phyloP scores from a whole-genome alignment of 2,888 invertebrate genomes.

The Punctoribates punctum region DNA sequence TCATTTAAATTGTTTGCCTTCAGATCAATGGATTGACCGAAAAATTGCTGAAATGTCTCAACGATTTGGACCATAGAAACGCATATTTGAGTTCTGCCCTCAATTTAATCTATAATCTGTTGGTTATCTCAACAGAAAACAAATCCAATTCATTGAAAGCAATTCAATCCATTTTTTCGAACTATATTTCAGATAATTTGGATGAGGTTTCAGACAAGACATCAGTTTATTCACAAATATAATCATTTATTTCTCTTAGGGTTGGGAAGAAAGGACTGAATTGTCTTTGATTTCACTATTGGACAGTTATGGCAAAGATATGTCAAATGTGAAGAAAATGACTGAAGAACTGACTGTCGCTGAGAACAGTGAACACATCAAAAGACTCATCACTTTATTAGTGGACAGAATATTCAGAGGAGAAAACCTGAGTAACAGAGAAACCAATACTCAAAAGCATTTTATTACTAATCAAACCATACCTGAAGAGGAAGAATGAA shows the following conservation, averaged over 20 bases:
- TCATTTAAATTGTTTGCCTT: conserved; percentile 17
- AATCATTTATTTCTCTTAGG: conserved; percentile 57
- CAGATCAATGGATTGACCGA: conserved; percentile 52
- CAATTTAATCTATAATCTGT: conserved; percentile 53
- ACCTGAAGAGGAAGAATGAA: conserved; percentile 16
- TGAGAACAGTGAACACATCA: conserved; percentile 46
- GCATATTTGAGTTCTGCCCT: conserved; percentile 54
- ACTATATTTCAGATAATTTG: conserved; percentile 54
- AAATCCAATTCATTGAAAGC: conserved; percentile 52
- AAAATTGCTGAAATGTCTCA: conserved; percentile 52
- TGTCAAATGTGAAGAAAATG: conserved; percentile 40
- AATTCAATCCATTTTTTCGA: conserved; percentile 51
- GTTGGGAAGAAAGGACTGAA: conserved; percentile 74
- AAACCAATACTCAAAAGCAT: neutral
- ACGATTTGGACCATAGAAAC: conserved; percentile 52
- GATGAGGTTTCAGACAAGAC: conserved; percentile 52
- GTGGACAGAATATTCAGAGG: conserved; percentile 43
- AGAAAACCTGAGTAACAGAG: neutral
- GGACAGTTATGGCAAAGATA: conserved; percentile 56
- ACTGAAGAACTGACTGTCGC: conserved; percentile 44
- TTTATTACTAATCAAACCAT: neutral
- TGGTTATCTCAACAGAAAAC: conserved; percentile 54
- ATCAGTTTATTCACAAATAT: neutral
- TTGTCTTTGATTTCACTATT: conserved; percentile 64
- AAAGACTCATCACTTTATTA: conserved; percentile 44